Percentiles rank a stretch among this genome's conserved stretches.
These are phyloP conservation scores for Drosophila ironensis DNA, from an alignment of 1,140 invertebrate genomes.

Conservation along the genomic window DNA sequence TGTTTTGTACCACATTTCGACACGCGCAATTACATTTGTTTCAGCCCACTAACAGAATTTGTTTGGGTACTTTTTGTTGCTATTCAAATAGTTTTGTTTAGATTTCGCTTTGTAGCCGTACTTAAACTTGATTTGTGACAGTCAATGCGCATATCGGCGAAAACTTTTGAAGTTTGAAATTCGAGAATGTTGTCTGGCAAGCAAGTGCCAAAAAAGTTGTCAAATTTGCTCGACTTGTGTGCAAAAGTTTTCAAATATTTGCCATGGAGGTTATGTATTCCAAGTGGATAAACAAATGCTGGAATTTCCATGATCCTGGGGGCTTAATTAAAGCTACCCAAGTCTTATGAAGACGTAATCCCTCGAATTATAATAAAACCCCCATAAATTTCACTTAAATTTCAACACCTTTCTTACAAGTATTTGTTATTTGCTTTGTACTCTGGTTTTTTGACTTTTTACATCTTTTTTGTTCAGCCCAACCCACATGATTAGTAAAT, in stretches of 20 bases:
- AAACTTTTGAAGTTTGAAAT: conserved; percentile 49
- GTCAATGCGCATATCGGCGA: conserved; percentile 44
- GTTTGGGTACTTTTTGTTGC: conserved; percentile 26
- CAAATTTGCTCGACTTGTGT: conserved; percentile 45
- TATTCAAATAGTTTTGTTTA: conserved; percentile 44
- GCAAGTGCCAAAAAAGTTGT: conserved; percentile 54
- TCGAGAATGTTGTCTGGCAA: conserved; percentile 20
- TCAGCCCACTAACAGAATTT: conserved; percentile 30
- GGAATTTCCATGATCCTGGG: too few relatives aligned
- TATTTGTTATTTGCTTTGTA: neutral
- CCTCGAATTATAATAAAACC: neutral
- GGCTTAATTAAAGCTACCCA: neutral
- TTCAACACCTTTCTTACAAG: conserved; percentile 27
- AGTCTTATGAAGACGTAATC: too few relatives aligned
- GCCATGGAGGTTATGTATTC: conserved; percentile 1
- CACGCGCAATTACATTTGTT: conserved; percentile 65
- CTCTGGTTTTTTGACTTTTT: neutral
- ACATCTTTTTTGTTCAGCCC: conserved; percentile 9
- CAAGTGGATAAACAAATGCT: conserved; percentile 3
- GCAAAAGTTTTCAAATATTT: conserved; percentile 10
- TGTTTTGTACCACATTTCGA: conserved; percentile 53
- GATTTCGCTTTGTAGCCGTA: conserved; percentile 26
- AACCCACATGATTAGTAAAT: conserved; percentile 67
- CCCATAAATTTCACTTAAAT: neutral
- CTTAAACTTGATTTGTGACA: conserved; percentile 58